Evolutionary conservation across 2,113 vertebrate genomes (phyloP), one percentile per base, ranked within the genome.

Genomic region (Urocynchramus pylzowi): DNA sequence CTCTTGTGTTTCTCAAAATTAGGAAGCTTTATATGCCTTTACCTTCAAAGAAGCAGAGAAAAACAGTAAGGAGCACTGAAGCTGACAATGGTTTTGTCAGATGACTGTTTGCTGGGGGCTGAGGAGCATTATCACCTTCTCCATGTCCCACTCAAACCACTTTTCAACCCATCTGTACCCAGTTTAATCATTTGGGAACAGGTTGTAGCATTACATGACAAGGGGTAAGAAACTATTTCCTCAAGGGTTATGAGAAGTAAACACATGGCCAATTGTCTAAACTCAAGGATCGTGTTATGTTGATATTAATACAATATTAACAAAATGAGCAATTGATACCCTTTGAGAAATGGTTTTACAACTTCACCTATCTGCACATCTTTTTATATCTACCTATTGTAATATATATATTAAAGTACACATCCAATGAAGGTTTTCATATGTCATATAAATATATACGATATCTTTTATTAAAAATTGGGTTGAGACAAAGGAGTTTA

Each of bases 191-290:
- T 71, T 61, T 52, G 47, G 52, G 57, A 84, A n/a, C 7, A 42
- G 10, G 13, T 31, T 30, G 3, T 13, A 73, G 13, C 24, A 49
- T 30, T 59, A 54, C 1, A 0, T 21, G 49, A 41, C 53, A 85
- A 78, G 5, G 11, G 1, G 4, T 41, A 54, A 0, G 0, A 23
- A 64, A 33, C 24, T 45, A 10, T 54, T 59, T 78, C 33, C 22
- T 90, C 19, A 20, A 39, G 16, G 23, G 10, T 23, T 70, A 65
- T 5, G 1, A 65, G 50, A 78, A 69, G 22, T 37, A 82, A 77
- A 74, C 15, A 24, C 0, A 0, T 11, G 22, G 28, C 14, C 84
- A 26, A 41, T 31, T n/a, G 9, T 41, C 21, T 47, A 50, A 90
- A 73, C 24, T 50, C 44, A 61, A 31, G 16, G 13, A 22, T 31